Percentiles rank a stretch among this genome's conserved stretches.
These are phyloP conservation scores for Caenorhabditis virilis DNA, from an alignment of 2,888 invertebrate species.

Conservation along the genomic window DNA sequence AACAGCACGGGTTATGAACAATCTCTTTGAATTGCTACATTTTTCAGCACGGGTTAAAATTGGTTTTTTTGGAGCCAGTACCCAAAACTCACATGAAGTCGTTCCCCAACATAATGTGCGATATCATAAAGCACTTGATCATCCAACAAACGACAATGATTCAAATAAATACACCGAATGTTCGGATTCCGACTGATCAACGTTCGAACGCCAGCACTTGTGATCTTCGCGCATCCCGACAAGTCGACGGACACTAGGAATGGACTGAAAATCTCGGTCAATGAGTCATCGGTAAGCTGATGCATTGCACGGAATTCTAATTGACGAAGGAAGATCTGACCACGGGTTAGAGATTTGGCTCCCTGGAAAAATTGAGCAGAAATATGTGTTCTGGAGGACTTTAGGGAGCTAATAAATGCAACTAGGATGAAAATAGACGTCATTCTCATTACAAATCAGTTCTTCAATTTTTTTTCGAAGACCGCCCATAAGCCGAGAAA, in stretches of 20 bases:
- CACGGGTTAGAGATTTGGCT: constrained; percentile 51
- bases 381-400: too few species aligned
- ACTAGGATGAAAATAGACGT: too few species aligned
- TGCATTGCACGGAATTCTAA: constrained; percentile 59
- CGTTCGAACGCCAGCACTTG: constrained; percentile 54
- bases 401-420: too few species aligned
- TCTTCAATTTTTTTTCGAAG: too few species aligned
- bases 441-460: too few species aligned
- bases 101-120: constrained; percentile 61
- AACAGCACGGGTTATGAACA: too few species aligned
- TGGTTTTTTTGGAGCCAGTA: too few species aligned
- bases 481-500: too few species aligned
- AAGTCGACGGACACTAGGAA: constrained; percentile 60
- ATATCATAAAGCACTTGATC: constrained; percentile 67
- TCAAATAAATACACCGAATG: constrained; percentile 61
- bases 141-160: constrained; percentile 62
- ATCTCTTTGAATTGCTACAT: background rate
- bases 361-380: too few species aligned
- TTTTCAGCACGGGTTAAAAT: too few species aligned
- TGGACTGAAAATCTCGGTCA: constrained; percentile 54
- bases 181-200: constrained; percentile 58
- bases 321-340: constrained; percentile 47
- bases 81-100: constrained; percentile 48
- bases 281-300: constrained; percentile 54
- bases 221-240: constrained; percentile 63